These are phyloP conservation scores for Tetragnatha versicolor DNA, from an alignment of 1,140 invertebrate genomes.

Conservation along the genomic window DNA sequence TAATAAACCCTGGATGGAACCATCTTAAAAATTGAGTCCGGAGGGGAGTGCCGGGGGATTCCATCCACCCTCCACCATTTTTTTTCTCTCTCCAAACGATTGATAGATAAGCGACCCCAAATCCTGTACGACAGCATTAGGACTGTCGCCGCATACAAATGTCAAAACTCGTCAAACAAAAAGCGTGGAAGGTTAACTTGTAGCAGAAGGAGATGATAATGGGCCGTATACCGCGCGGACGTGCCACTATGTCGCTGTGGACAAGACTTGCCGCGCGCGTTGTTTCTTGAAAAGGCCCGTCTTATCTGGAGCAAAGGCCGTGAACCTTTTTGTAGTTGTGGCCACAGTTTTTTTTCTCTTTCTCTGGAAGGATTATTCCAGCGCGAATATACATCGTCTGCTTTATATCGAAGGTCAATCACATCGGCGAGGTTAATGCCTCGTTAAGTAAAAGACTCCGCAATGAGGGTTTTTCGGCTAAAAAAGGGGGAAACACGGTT, in stretches of 20 bases:
- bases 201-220: conserved; percentile 34
- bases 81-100: conserved; percentile 31
- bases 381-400: conserved; percentile 20
- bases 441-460: conserved; percentile 10
- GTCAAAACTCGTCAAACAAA: conserved; percentile 51
- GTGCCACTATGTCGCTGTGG: conserved; percentile 44
- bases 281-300: conserved; percentile 46
- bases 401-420: conserved; percentile 33
- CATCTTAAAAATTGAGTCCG: no score
- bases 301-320: conserved; percentile 52
- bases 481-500: neutral
- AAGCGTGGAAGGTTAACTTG: conserved; percentile 53
- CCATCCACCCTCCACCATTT: conserved; percentile 5
- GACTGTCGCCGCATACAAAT: conserved; percentile 52
- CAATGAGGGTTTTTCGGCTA: neutral
- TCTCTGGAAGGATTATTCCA: conserved; percentile 2
- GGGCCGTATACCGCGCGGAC: conserved; percentile 38
- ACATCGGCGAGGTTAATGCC: conserved; percentile 36
- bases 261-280: conserved; percentile 23
- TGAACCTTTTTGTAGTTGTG: conserved; percentile 53
- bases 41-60: conserved; percentile 13
- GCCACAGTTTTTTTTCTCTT: neutral
- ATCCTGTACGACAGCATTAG: conserved; percentile 46
- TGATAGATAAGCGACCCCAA: conserved; percentile 53
- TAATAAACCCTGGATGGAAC: conserved; percentile 11